A percentile compares a stretch with the other conserved stretches of the same genome.
These are phyloP conservation scores for Psix sp. DNA, from an alignment of 1,140 invertebrate species.

Conservation along the genomic window DNA sequence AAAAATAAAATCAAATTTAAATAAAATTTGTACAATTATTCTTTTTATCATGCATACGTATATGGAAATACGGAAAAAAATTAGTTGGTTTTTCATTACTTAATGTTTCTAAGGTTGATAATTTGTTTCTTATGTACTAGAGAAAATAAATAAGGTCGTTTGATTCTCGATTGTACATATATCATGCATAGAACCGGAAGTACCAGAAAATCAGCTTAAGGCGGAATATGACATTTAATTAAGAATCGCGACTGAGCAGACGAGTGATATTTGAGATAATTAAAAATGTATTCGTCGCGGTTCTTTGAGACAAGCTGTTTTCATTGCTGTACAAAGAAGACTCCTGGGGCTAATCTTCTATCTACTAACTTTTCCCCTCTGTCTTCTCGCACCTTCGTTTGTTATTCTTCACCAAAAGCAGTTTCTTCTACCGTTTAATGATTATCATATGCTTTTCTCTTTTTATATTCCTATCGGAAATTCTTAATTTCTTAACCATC, in stretches of 20 bases:
- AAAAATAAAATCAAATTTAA: too few relatives aligned
- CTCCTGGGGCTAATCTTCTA: conserved; percentile 71
- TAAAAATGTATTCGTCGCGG: conserved; percentile 77
- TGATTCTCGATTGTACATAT: conserved; percentile 8
- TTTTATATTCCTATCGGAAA: conserved; percentile 40
- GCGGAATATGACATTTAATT: conserved; percentile 76
- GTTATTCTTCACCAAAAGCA: conserved; percentile 30
- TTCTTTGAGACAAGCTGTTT: conserved; percentile 75
- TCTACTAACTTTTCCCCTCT: conserved; percentile 52
- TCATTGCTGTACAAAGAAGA: conserved; percentile 72
- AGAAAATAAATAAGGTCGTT: conserved; percentile 24
- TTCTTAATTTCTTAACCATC: conserved; percentile 6
- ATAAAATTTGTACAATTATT: too few relatives aligned
- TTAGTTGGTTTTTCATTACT: too few relatives aligned
- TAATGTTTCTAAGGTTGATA: too few relatives aligned
- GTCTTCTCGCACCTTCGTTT: conserved; percentile 49
- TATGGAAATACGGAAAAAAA: too few relatives aligned
- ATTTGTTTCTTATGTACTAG: too few relatives aligned
- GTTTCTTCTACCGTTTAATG: conserved; percentile 35
- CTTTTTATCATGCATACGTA: too few relatives aligned
- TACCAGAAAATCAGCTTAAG: conserved; percentile 48
- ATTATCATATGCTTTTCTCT: conserved; percentile 33
- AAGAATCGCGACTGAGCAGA: conserved; percentile 67
- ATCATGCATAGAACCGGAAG: conserved; percentile 11
- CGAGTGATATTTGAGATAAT: conserved; percentile 76